Evolutionary conservation across 2,113 vertebrate species (phyloP).

Genomic region (Numida meleagris): DNA sequence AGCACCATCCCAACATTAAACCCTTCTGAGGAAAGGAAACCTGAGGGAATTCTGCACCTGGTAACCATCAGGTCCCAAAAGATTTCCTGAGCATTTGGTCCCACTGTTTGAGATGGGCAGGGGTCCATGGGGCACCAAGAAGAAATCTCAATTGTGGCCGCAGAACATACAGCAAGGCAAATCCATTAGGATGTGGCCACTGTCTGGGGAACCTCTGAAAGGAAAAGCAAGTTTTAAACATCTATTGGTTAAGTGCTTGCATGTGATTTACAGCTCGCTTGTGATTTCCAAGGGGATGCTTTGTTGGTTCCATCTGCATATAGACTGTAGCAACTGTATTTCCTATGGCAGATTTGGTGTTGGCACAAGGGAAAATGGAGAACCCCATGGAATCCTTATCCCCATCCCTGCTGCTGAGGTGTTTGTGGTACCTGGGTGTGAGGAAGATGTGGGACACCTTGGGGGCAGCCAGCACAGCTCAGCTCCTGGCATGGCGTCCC

Average conservation of each 20-base stretch:
- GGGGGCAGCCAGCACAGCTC: not conserved
- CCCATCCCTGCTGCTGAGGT: not conserved
- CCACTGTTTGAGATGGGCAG: not conserved
- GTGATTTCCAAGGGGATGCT: not conserved
- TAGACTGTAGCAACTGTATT: not conserved
- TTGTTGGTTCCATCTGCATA: not conserved
- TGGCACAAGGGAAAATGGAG: not conserved
- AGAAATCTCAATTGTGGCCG: not conserved
- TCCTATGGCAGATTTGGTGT: not conserved
- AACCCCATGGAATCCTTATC: not conserved
- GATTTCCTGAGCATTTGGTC: not conserved
- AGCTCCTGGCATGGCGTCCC: too few relatives aligned
- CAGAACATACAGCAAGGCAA: not conserved
- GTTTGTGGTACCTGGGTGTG: rapidly evolving
- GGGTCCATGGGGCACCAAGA: not conserved
- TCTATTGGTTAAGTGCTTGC: not conserved
- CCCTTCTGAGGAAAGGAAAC: not conserved
- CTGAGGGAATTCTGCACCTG: not conserved
- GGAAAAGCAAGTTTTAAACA: not conserved
- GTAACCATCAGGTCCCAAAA: not conserved
- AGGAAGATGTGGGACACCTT: not conserved
- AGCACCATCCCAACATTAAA: not conserved
- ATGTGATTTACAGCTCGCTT: not conserved
- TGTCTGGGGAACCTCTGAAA: not conserved
- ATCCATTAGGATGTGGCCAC: not conserved